A percentile compares a stretch with the other conserved stretches of the same genome.
Conservation (phyloP, 2,888 invertebrate species). For the Callinectes sapidus region DNA sequence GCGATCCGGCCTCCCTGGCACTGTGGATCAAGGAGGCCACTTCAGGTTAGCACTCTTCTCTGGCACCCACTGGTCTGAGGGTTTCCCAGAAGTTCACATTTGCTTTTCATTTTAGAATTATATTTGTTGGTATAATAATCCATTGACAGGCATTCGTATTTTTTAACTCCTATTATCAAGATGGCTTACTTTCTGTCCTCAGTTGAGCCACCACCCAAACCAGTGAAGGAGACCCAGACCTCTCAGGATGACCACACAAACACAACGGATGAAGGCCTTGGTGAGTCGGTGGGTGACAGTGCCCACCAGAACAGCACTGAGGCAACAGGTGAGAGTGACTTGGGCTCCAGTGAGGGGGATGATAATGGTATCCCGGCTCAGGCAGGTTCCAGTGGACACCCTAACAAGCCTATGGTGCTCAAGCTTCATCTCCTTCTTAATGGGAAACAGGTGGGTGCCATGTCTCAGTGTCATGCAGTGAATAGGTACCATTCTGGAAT, state of each 20-base stretch:
- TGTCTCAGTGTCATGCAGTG: neutral
- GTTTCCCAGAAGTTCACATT: neutral
- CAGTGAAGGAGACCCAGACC: neutral
- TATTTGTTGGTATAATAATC: neutral
- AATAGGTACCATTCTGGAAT: neutral
- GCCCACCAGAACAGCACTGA: conserved; percentile 1
- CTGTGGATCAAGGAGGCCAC: conserved; percentile 68
- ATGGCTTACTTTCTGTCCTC: neutral
- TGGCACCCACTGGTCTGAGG: neutral
- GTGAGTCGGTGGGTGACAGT: conserved; percentile 53
- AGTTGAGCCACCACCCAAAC: neutral
- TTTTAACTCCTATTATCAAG: neutral
- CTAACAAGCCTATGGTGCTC: conserved; percentile 78
- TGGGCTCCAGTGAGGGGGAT: neutral
- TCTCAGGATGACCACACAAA: neutral
- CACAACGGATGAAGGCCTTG: conserved; percentile 59
- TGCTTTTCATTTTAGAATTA: neutral
- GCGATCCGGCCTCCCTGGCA: conserved; percentile 59
- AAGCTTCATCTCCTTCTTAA: conserved; percentile 82
- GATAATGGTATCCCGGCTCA: conserved; percentile 29
- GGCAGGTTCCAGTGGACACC: conserved; percentile 76
- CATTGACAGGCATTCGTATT: neutral
- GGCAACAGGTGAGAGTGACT: neutral
- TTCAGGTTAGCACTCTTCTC: conserved; percentile 37
- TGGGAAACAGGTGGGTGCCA: conserved; percentile 80